Conservation (phyloP, 2,113 vertebrate species). For the Aegithalos caudatus region DNA sequence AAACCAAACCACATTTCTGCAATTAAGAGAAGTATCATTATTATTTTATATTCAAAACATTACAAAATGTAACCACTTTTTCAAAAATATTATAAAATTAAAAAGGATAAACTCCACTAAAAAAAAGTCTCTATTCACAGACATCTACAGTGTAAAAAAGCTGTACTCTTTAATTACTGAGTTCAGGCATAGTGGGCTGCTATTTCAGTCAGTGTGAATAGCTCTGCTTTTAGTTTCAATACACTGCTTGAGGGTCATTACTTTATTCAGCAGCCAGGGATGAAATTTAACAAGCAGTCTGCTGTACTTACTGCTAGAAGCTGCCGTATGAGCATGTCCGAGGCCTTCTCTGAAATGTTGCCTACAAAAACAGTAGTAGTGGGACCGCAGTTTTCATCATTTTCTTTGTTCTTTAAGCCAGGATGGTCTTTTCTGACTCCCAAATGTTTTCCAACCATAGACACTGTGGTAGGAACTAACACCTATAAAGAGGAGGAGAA, state of each 20-base stretch:
- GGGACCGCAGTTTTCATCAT: slow-evolving; percentile 89
- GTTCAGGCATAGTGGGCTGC: not conserved
- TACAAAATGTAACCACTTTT: not conserved
- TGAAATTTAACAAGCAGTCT: not conserved
- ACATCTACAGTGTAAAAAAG: not conserved
- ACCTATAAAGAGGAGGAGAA: slow-evolving; percentile 71
- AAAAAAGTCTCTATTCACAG: not conserved
- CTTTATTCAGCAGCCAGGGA: not conserved
- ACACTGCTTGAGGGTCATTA: not conserved
- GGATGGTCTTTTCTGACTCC: slow-evolving; percentile 84
- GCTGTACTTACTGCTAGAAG: slow-evolving; percentile 88
- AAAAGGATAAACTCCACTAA: not conserved
- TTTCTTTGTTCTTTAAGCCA: slow-evolving; percentile 81
- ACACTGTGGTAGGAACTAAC: slow-evolving; percentile 85
- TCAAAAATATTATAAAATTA: not conserved
- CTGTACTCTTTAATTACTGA: not conserved
- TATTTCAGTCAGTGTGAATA: not conserved
- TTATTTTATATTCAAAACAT: not conserved
- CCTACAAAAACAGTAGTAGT: slow-evolving; percentile 98
- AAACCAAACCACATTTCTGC: slow-evolving; percentile 97
- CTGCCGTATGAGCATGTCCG: slow-evolving; percentile 97
- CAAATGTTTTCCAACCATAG: slow-evolving; percentile 92
- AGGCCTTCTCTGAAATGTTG: slow-evolving; percentile 98
- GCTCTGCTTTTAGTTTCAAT: not conserved
- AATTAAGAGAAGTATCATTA: slow-evolving; percentile 22